Conservation (phyloP, 1,140 invertebrate species). For the Apis laboriosa region DNA sequence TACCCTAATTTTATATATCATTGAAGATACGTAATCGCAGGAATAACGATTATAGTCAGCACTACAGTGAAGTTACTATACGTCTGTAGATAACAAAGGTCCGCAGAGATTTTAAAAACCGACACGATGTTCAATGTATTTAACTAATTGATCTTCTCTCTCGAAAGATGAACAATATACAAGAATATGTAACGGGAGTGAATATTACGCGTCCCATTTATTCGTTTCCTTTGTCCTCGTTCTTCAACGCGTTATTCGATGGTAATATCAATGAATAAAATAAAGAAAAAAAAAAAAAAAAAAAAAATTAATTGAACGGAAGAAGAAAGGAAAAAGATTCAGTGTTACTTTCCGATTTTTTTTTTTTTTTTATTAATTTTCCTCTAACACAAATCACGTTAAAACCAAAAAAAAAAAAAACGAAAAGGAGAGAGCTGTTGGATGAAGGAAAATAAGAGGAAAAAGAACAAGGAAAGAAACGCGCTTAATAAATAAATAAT, state of each 20-base stretch:
- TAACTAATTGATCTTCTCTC: slow-evolving; percentile 68
- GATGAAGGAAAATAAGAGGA: not conserved
- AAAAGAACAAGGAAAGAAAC: not conserved
- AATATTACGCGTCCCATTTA: slow-evolving; percentile 25
- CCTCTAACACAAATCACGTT: too few relatives aligned
- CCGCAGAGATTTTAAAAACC: slow-evolving; percentile 68
- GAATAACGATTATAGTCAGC: slow-evolving; percentile 72
- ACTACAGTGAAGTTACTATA: slow-evolving; percentile 72
- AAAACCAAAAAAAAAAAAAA: not conserved
- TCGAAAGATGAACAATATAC: slow-evolving; percentile 70
- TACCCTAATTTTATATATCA: slow-evolving; percentile 76
- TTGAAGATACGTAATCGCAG: slow-evolving; percentile 69
- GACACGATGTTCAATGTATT: slow-evolving; percentile 75
- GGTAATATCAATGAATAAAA: not conserved
- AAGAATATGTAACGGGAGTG: slow-evolving; percentile 55
- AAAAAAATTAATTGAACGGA: not conserved
- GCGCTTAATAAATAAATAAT: not conserved
- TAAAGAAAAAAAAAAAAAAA: not conserved
- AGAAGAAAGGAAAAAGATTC: not conserved
- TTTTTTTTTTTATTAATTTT: not conserved
- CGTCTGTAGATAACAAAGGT: slow-evolving; percentile 66
- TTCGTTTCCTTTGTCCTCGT: slow-evolving; percentile 45
- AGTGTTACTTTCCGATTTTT: not conserved
- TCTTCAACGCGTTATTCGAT: not conserved
- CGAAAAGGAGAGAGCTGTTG: not conserved